Base-by-base conservation (phyloP, 2,797 vertebrate genomes). In the Fundulus diaphanus region DNA sequence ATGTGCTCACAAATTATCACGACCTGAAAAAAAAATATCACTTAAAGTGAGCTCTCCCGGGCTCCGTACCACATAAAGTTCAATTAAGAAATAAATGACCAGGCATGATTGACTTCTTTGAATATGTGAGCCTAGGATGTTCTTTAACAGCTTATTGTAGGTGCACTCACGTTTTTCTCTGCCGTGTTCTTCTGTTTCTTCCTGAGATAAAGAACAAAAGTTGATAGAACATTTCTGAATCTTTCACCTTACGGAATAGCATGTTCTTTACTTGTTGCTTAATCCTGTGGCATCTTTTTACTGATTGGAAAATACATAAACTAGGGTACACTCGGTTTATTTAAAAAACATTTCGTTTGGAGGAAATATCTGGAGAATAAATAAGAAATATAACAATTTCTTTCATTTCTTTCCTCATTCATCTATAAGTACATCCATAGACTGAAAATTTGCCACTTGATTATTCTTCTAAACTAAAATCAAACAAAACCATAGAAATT, bases 141-240 rank as follows among this genome's bases (percentile, higher is more conserved):
- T 27, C 63, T 33, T 65, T 37, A 44, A 37, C 20, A 18, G 54
- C 33, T 7, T 24, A 31, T 57, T 12, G 40, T 51, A 1, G 9
- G 37, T 65, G 27, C 35, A 84, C 88, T 87, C 56, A 91, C 91
- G 33, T 87, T 78, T 69, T 83, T 56, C 3, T 77, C 27, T 63
- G n/a, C 4, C 0, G 0, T 3, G 1, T 0, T 71, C 51, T 2
- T 82, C 63, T 18, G 18, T 46, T 80, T 89, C 52, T 69, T 89
- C 83, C 90, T 93, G 35, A 22, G 18, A 77, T 29, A 61, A 35
- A 70, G 48, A 9, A 51, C 13, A 0, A 71, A 70, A n/a, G 49
- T 20, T 22, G 8, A n/a, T 0, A n/a, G 46, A 18, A 31, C 2
- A 18, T 59, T n/a, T 3, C 2, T n/a, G 24, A 13, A 65, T 65